Base-by-base conservation (phyloP, 2,888 invertebrate species). In the Furcula furcula region DNA sequence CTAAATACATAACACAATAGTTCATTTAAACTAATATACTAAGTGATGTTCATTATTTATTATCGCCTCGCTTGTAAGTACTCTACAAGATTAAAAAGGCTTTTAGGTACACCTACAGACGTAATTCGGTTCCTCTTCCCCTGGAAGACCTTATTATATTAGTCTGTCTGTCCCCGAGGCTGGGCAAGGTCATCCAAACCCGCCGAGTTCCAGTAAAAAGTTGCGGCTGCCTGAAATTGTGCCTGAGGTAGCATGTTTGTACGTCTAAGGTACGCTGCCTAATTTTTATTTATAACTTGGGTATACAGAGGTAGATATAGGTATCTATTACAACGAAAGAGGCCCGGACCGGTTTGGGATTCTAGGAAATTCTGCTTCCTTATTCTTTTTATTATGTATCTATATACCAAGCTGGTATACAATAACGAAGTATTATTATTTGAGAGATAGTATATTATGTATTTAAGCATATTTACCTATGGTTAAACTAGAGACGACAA, bases 251-350 rank as follows among this genome's bases (percentile, higher is more conserved):
- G 45, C 36, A 45, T 37, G 46, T 50, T 38, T 44, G 28, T 18
- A 30, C 36, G 36, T 43, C 52, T 47, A 49, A 46, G 51, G 34
- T 36, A 25, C 32, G 38, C n/a, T n/a, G n/a, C 25, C 36, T 57
- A 57, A 60, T 57, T 53, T 46, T 34, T 53, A 54, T 52, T 53
- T 50, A 50, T 49, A 48, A 40, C 34, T 47, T 40, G 35, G n/a
- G n/a, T n/a, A n/a, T n/a, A n/a, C n/a, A n/a, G n/a, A n/a, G n/a
- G n/a, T n/a, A n/a, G n/a, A n/a, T n/a, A n/a, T n/a, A n/a, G n/a
- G n/a, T n/a, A n/a, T n/a, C n/a, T n/a, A n/a, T n/a, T n/a, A n/a
- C n/a, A n/a, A n/a, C n/a, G n/a, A n/a, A n/a, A n/a, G n/a, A n/a
- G n/a, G n/a, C n/a, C n/a, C n/a, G n/a, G n/a, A n/a, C n/a, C n/a